A percentile compares a stretch with the other conserved stretches of the same genome.
phyloP scores from a whole-genome alignment of 2,888 invertebrate genomes.

The Caenorhabditis sp. region DNA sequence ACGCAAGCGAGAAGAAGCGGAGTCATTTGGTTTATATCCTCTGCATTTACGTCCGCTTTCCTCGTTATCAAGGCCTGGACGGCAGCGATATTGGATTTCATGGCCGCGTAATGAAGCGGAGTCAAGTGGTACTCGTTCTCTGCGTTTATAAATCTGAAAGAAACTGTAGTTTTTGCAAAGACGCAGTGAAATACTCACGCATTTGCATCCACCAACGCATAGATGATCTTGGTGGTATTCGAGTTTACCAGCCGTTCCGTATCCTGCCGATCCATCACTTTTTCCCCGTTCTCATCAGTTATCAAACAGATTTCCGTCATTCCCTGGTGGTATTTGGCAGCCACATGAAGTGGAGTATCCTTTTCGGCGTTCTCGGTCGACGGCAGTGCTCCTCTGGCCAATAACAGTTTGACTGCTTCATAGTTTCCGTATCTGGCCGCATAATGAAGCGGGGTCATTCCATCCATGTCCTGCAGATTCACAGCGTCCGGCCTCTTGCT shows the following conservation, averaged over 20 bases:
- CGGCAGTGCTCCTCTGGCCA: constrained; percentile 45
- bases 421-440: constrained; percentile 61
- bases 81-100: constrained; percentile 60
- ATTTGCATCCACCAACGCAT: constrained; percentile 19
- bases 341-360: constrained; percentile 61
- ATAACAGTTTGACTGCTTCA: constrained; percentile 49
- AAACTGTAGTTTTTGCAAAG: background rate
- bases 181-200: constrained; percentile 24
- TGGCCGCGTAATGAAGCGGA: constrained; percentile 66
- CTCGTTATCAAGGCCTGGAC: constrained; percentile 39
- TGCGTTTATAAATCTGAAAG: constrained; percentile 46
- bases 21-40: constrained; percentile 59
- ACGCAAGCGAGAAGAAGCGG: constrained; percentile 64
- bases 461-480: constrained; percentile 32
- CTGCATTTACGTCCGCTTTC: constrained; percentile 47
- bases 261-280: constrained; percentile 11
- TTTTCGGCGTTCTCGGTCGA: constrained; percentile 42
- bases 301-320: constrained; percentile 10
- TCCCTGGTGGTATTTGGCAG: constrained; percentile 57
- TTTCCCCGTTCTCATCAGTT: constrained; percentile 1
- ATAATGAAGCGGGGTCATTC: constrained; percentile 63
- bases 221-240: constrained; percentile 26
- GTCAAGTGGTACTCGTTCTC: constrained; percentile 54
- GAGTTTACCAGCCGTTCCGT: constrained; percentile 8
- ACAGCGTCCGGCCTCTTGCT: constrained; percentile 10